Conservation (phyloP, 2,797 vertebrate species). For the Sorex maritimensis region DNA sequence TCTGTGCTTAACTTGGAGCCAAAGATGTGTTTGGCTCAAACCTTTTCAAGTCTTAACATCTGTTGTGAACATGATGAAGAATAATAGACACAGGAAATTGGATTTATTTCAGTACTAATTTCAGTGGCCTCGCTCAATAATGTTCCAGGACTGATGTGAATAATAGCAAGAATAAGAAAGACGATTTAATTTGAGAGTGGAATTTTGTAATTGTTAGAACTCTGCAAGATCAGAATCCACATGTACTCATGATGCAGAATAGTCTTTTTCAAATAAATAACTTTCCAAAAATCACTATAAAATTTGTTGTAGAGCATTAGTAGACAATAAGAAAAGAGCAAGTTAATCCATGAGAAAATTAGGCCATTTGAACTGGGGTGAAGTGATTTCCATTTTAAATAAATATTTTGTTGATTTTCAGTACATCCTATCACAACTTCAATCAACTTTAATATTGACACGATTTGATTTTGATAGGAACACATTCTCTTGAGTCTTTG, state of each 20-base stretch:
- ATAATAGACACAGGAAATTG: slow-evolving; percentile 75
- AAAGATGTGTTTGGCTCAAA: slow-evolving; percentile 52
- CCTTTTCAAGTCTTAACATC: slow-evolving; percentile 80
- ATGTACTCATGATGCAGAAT: background rate
- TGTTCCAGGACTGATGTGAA: slow-evolving; percentile 56
- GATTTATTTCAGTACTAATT: slow-evolving; percentile 76
- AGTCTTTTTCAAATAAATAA: slow-evolving; percentile 19
- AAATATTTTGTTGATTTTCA: slow-evolving; percentile 60
- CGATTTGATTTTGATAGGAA: slow-evolving; percentile 24
- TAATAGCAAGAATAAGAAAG: slow-evolving; percentile 30
- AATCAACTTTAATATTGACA: slow-evolving; percentile 50
- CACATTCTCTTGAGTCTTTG: slow-evolving; percentile 41
- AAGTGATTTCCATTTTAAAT: slow-evolving; percentile 43
- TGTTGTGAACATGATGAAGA: slow-evolving; percentile 66
- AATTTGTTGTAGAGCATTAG: background rate
- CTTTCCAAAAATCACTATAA: background rate
- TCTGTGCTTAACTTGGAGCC: slow-evolving; percentile 79
- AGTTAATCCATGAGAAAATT: slow-evolving; percentile 26
- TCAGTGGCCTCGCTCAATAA: slow-evolving; percentile 36
- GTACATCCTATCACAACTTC: background rate
- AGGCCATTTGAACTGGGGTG: slow-evolving; percentile 6
- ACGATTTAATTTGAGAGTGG: slow-evolving; percentile 17
- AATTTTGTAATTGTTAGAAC: background rate
- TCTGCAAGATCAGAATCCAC: background rate
- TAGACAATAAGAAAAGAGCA: background rate